A percentile compares a stretch with the other conserved stretches of the same genome.
phyloP scores from a whole-genome alignment of 2,888 invertebrate species.

The Crocallis elinguaria region DNA sequence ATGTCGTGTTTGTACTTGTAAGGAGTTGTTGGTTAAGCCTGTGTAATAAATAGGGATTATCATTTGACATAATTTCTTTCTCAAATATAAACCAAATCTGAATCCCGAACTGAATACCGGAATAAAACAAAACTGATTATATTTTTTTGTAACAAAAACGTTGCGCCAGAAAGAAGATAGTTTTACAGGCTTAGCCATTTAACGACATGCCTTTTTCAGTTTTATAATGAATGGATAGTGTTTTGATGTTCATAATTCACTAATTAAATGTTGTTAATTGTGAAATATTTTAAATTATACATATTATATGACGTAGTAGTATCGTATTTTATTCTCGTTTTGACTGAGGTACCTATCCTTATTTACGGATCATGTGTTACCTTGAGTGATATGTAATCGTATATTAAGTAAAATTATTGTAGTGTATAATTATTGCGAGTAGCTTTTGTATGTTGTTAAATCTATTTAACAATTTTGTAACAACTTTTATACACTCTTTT shows the following conservation, averaged over 20 bases:
- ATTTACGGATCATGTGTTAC: slow-evolving; percentile 65
- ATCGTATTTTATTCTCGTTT: slow-evolving; percentile 57
- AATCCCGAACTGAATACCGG: too few species aligned
- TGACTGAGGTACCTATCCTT: slow-evolving; percentile 63
- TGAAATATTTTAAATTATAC: slow-evolving; percentile 36
- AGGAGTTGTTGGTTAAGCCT: slow-evolving; percentile 2
- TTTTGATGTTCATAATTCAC: slow-evolving; percentile 52
- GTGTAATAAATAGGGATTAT: too few species aligned
- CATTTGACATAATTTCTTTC: too few species aligned
- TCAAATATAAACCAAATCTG: too few species aligned
- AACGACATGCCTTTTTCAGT: slow-evolving; percentile 40
- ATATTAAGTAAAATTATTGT: slow-evolving; percentile 73
- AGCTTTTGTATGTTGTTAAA: slow-evolving; percentile 84
- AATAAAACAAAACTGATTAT: too few species aligned
- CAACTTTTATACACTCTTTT: slow-evolving; percentile 84
- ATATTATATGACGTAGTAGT: slow-evolving; percentile 35
- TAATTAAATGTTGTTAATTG: slow-evolving; percentile 48
- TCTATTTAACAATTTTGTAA: slow-evolving; percentile 81
- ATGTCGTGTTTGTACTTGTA: slow-evolving; percentile 4
- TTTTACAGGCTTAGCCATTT: slow-evolving; percentile 15
- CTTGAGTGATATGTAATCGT: slow-evolving; percentile 72
- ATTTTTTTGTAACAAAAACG: too few species aligned
- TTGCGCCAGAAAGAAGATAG: too few species aligned
- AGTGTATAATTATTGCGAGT: slow-evolving; percentile 68
- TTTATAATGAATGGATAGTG: slow-evolving; percentile 47